Base-by-base conservation (phyloP, 2,797 vertebrate genomes). In the Centropyge bicolor region DNA sequence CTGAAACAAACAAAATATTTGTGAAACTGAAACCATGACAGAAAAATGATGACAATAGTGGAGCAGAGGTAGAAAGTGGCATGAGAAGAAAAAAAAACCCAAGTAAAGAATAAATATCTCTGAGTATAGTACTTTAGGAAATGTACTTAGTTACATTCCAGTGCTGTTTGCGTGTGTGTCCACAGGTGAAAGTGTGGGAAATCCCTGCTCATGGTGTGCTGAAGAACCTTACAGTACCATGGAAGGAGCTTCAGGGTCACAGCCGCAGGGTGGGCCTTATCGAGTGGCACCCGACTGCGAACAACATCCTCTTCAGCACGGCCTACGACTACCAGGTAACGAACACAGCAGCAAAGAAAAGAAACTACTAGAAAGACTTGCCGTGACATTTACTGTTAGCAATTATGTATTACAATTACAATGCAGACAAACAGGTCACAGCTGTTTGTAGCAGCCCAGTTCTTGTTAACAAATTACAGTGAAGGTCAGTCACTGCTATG, bases 251-350 rank as follows among this genome's bases (percentile, higher is more conserved):
- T 14, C 86, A 95, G 81, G 96, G 96, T 70, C 97, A 99, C 19
- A 71, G 93, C 5, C 96, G 97, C 87, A 95, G 96, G 74, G 97
- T 98, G 9, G 95, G 96, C 66, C 95, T 98, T 84, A 92, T 99
- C 10, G 97, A 99, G 73, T 99, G 97, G 97, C 97, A 98, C 82
- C 97, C 97, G 9, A 97, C 97, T 0, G 97, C 97, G 1, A 94
- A 92, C 69, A 95, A 96, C 87, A 95, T 99, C 88, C 96, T 99
- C 81, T 96, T 99, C 91, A 99, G 97, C 22, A 95, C 96, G 0
- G 96, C 94, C 70, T 98, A 99, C 0, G 97, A 99, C 94, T 98
- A 97, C 91, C 95, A 97, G 97, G 97, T 98, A 87, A 82, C 90
- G 13, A 16, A 59, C 35, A 54, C 22, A 31, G 6, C 24, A 27